phyloP scores from a whole-genome alignment of 2,888 invertebrate genomes.

The Steinernema scapterisci region DNA sequence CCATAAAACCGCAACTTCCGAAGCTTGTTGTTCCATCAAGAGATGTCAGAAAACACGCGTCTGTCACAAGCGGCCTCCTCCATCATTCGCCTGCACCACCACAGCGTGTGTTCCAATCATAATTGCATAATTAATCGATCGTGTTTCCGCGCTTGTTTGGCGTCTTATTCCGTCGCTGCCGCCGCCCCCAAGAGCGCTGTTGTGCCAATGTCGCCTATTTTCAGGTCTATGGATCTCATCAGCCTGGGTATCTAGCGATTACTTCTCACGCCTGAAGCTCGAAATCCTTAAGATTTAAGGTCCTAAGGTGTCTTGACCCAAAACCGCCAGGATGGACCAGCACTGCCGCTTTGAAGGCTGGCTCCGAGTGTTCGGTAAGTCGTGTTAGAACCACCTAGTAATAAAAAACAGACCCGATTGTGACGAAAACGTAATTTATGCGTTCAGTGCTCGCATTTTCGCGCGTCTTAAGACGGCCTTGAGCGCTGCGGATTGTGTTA shows the following conservation, averaged over 20 bases:
- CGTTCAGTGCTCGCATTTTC: constrained; percentile 14
- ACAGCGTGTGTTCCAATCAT: constrained; percentile 20
- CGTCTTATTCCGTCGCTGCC: constrained; percentile 8
- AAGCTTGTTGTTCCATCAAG: too few relatives aligned
- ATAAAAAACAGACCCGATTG: background rate
- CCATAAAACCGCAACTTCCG: too few relatives aligned
- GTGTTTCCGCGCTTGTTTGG: background rate
- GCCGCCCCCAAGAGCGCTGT: background rate
- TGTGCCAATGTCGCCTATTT: too few relatives aligned
- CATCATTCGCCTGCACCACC: background rate
- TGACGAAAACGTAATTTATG: background rate
- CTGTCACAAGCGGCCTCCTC: too few relatives aligned
- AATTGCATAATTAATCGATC: constrained; percentile 33
- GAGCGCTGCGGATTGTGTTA: constrained; percentile 22
- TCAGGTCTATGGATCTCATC: too few relatives aligned
- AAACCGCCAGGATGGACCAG: background rate
- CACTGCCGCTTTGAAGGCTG: constrained; percentile 10
- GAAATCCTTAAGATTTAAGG: too few relatives aligned
- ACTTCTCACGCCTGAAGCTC: too few relatives aligned
- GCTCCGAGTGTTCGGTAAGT: constrained; percentile 28
- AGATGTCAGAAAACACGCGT: too few relatives aligned
- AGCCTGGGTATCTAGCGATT: too few relatives aligned
- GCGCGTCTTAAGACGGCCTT: constrained; percentile 19
- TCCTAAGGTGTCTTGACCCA: too few relatives aligned
- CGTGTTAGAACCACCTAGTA: background rate